These are phyloP conservation scores for Coenobita brevimanus DNA, from an alignment of 1,140 invertebrate genomes.

Conservation along the genomic window DNA sequence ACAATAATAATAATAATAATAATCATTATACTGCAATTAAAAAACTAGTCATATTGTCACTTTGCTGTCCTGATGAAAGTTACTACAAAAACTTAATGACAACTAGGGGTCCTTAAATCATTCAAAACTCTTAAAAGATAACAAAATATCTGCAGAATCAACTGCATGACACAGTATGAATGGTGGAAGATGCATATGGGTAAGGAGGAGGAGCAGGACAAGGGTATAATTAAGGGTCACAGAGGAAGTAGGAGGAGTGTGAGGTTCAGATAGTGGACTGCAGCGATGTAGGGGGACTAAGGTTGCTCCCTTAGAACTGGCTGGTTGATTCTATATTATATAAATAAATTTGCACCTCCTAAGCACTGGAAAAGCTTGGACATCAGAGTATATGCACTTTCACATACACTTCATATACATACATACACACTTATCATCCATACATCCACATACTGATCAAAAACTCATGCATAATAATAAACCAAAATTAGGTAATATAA, in stretches of 20 bases:
- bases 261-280: constrained; percentile 4
- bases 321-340: background rate
- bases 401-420: constrained; percentile 10
- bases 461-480: too few species aligned
- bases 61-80: constrained; percentile 65
- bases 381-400: constrained; percentile 13
- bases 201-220: background rate
- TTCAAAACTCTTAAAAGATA: constrained; percentile 35
- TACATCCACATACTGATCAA: too few species aligned
- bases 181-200: constrained; percentile 26
- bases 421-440: too few species aligned
- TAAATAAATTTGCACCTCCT: background rate
- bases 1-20: constrained; percentile 37
- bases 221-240: background rate
- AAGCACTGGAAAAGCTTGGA: background rate
- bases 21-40: too few species aligned
- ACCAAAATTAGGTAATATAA: too few species aligned
- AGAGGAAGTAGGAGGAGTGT: background rate
- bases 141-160: constrained; percentile 15
- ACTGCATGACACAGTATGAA: constrained; percentile 41
- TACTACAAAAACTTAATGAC: constrained; percentile 47
- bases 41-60: constrained; percentile 53
- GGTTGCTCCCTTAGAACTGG: constrained; percentile 33
- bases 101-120: constrained; percentile 40
- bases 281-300: background rate